Percentiles rank a stretch among this genome's conserved stretches.
Evolutionary conservation across 2,888 invertebrate genomes (phyloP).

Genomic region (Trichogramma evanescens): DNA sequence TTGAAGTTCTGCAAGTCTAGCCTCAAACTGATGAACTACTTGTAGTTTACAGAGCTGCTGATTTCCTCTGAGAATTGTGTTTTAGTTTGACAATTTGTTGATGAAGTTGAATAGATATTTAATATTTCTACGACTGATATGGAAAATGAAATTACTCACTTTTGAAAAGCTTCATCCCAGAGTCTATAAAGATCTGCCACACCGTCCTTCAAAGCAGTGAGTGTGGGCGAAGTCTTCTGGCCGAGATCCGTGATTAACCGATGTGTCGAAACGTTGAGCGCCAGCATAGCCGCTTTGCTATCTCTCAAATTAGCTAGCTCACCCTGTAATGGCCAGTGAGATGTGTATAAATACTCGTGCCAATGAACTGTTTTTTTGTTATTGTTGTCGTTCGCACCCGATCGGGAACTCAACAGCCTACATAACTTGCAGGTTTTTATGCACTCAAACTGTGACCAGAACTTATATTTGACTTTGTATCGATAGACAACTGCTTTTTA

Average conservation of each 20-base stretch:
- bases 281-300: conserved; percentile 51
- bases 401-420: too few species aligned
- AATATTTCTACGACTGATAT: not conserved
- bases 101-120: not conserved
- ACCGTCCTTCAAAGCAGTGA: conserved; percentile 56
- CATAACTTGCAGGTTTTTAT: too few species aligned
- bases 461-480: too few species aligned
- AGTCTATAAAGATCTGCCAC: conserved; percentile 61
- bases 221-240: conserved; percentile 47
- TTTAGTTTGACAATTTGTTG: not conserved
- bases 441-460: too few species aligned
- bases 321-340: conserved; percentile 44
- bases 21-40: conserved; percentile 68
- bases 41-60: conserved; percentile 66
- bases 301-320: conserved; percentile 58
- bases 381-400: not conserved
- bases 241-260: conserved; percentile 53
- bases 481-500: too few species aligned
- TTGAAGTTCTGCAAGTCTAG: conserved; percentile 68
- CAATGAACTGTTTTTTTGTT: not conserved
- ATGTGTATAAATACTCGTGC: conserved; percentile 28
- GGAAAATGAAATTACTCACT: conserved; percentile 49
- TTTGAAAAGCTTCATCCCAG: conserved; percentile 65
- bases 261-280: conserved; percentile 57
- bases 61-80: conserved; percentile 56